phyloP scores from a whole-genome alignment of 2,797 vertebrate species.

The Erethizon dorsatum region DNA sequence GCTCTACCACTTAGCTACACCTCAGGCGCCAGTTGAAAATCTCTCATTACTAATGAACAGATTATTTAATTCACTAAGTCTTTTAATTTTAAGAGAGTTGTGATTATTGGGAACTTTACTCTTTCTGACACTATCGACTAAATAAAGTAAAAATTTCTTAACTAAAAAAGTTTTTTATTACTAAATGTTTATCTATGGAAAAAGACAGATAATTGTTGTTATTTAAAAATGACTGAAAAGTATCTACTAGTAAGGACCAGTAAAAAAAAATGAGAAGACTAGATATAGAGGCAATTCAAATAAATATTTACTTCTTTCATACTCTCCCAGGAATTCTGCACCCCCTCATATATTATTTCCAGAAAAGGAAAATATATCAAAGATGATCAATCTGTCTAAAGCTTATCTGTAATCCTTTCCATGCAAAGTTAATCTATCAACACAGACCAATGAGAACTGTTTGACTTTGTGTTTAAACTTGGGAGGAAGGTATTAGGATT shows the following conservation, averaged over 20 bases:
- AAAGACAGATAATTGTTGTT: constrained; percentile 71
- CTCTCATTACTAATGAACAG: constrained; percentile 44
- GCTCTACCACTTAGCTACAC: neutral
- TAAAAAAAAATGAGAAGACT: constrained; percentile 33
- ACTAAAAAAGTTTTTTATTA: constrained; percentile 54
- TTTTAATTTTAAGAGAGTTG: constrained; percentile 4
- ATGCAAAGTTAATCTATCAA: constrained; percentile 57
- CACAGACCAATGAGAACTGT: constrained; percentile 67
- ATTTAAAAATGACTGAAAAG: constrained; percentile 75
- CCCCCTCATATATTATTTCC: neutral
- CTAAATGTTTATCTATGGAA: constrained; percentile 72
- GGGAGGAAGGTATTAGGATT: constrained; percentile 66
- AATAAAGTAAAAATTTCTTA: constrained; percentile 78
- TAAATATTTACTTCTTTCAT: constrained; percentile 21
- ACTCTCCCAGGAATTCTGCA: neutral
- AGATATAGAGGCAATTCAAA: constrained; percentile 28
- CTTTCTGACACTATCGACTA: constrained; percentile 76
- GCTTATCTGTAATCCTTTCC: constrained; percentile 37
- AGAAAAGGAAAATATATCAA: constrained; percentile 55
- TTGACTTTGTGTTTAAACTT: constrained; percentile 70
- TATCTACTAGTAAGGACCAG: neutral
- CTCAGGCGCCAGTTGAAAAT: neutral
- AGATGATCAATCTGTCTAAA: constrained; percentile 16
- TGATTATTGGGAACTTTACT: constrained; percentile 69
- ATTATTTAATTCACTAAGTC: constrained; percentile 12